Evolutionary conservation across 2,888 invertebrate genomes (phyloP).

Genomic region (Rhingia rostrata): DNA sequence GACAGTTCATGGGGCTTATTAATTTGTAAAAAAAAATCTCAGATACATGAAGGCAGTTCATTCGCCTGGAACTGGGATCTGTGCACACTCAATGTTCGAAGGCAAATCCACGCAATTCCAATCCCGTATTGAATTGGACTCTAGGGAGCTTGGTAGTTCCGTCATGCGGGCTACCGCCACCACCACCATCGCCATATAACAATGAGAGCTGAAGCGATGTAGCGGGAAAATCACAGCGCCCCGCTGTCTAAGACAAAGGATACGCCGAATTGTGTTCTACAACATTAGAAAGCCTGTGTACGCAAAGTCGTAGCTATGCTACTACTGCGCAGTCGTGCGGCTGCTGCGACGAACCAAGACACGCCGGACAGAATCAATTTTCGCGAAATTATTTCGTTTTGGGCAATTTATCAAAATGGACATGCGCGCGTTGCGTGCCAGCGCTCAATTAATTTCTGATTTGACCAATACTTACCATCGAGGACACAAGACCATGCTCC

Average conservation of each 20-base stretch:
- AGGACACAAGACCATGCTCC: constrained; percentile 54
- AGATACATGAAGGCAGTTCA: constrained; percentile 65
- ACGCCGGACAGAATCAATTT: constrained; percentile 67
- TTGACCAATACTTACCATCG: constrained; percentile 75
- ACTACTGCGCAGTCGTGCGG: background rate
- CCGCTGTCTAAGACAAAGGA: constrained; percentile 61
- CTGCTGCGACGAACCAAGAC: background rate
- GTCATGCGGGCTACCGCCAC: background rate
- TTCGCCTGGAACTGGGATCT: constrained; percentile 51
- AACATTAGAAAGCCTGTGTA: constrained; percentile 69
- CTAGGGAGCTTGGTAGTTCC: constrained; percentile 52
- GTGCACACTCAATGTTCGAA: constrained; percentile 34
- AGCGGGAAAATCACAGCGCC: constrained; percentile 39
- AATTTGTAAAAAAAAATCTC: constrained; percentile 75
- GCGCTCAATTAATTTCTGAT: constrained; percentile 77
- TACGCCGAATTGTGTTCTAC: constrained; percentile 71
- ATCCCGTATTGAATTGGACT: constrained; percentile 46
- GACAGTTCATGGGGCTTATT: constrained; percentile 71
- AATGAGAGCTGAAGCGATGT: constrained; percentile 63
- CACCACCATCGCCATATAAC: background rate
- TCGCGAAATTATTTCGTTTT: constrained; percentile 75
- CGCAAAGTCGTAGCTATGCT: background rate
- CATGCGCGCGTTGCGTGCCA: constrained; percentile 76
- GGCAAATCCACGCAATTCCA: constrained; percentile 56
- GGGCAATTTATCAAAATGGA: constrained; percentile 77